Evolutionary conservation across 1,140 invertebrate genomes (phyloP), one percentile per base, ranked within the genome.

Genomic region (Calephelis nemesis): DNA sequence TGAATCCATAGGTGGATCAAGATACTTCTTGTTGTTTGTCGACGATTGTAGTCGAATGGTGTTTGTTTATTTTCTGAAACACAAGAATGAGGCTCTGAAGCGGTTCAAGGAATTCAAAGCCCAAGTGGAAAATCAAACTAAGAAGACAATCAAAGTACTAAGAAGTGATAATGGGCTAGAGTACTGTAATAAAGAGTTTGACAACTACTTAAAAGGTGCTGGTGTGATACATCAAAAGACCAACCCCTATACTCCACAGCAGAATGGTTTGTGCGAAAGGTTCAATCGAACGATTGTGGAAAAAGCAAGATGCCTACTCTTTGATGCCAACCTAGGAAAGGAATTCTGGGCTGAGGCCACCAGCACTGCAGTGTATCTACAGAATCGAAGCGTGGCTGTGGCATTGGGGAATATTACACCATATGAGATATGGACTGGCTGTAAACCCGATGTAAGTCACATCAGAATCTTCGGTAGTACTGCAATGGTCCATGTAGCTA

Each of bases 401-500:
- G 15, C 15, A 19, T 19, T 19, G 15, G 15, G 15, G 15, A 19
- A 19, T 19, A 49, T 19, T 48, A 64, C 63, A 5, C 40, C 39
- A 19, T 12, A 64, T 64, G 63, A 64, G 19, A 4, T 64, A 4
- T 49, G 63, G 63, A 47, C 42, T 39, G 10, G 47, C n/a, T 15
- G 5, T 9, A 64, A 64, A 30, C 63, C 63, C 4, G 47, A 64
- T 49, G 11, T 64, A 4, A 64, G 63, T 42, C 63, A 64, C 11
- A 9, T 64, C 4, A 42, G 63, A 11, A 49, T 64, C 12, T 64
- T 64, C 15, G 63, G 47, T 9, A 64, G 63, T 19, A 9, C 7
- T 10, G 63, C 48, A 7, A 64, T 64, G 63, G 47, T 64, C 3
- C 63, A 64, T 12, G 30, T 64, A 9, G n/a, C 63, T 9, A 64